Evolutionary conservation across 2,888 invertebrate genomes (phyloP).

Genomic region (Muscina levida): DNA sequence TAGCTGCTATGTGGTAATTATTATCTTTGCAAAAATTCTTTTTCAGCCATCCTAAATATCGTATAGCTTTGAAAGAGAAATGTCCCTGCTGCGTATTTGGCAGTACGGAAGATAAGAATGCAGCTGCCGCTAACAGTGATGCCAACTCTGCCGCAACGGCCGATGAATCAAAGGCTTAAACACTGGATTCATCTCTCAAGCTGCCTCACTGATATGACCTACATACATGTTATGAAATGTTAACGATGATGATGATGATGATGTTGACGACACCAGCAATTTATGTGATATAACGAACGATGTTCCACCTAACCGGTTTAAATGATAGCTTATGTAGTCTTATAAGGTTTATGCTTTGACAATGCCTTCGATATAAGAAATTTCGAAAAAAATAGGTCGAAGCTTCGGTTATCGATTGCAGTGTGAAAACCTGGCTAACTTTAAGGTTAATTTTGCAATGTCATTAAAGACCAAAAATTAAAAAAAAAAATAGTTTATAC

Average conservation of each 20-base stretch:
- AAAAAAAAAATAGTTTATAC: slow-evolving; percentile 67
- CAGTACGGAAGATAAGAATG: slow-evolving; percentile 77
- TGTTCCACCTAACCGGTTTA: too few relatives aligned
- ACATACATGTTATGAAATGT: too few relatives aligned
- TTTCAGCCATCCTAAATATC: slow-evolving; percentile 83
- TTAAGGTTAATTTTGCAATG: too few relatives aligned
- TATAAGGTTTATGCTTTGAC: too few relatives aligned
- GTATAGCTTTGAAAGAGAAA: too few relatives aligned
- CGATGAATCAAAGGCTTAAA: slow-evolving; percentile 78
- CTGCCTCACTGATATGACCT: too few relatives aligned
- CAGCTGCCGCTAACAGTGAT: slow-evolving; percentile 75
- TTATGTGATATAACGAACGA: slow-evolving; percentile 77
- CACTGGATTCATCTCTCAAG: neutral
- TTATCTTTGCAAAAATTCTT: slow-evolving; percentile 85
- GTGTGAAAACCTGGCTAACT: slow-evolving; percentile 41
- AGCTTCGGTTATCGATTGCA: slow-evolving; percentile 63
- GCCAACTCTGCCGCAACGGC: slow-evolving; percentile 77
- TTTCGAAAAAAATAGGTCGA: too few relatives aligned
- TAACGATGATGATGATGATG: too few relatives aligned
- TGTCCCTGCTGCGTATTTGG: too few relatives aligned
- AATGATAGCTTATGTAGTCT: too few relatives aligned
- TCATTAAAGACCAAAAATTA: slow-evolving; percentile 69
- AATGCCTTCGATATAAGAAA: too few relatives aligned
- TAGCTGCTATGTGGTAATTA: too few relatives aligned
- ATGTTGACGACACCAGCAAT: slow-evolving; percentile 64